A percentile compares a stretch with the other conserved stretches of the same genome.
phyloP scores from a whole-genome alignment of 1,140 invertebrate genomes.

The Holcopasites calliopsidis region DNA sequence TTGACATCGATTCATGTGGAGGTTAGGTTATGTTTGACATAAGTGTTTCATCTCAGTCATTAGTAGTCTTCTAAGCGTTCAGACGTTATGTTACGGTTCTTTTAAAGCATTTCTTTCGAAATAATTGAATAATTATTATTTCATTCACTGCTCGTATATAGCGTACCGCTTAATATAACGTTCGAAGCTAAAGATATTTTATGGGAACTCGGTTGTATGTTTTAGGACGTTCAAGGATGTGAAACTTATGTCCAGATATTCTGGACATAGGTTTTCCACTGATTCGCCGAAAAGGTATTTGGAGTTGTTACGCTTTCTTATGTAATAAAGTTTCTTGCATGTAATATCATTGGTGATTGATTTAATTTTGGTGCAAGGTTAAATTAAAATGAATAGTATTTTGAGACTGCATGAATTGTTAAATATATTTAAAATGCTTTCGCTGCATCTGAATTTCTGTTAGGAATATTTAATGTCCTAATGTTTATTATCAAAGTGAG shows the following conservation, averaged over 20 bases:
- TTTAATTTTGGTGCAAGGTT: neutral
- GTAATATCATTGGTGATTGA: neutral
- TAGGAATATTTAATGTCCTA: too few relatives aligned
- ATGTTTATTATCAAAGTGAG: slow-evolving; percentile 51
- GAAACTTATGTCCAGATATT: slow-evolving; percentile 65
- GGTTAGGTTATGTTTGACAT: slow-evolving; percentile 28
- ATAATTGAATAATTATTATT: neutral
- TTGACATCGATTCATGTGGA: neutral
- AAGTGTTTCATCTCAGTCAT: neutral
- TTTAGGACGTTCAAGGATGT: slow-evolving; percentile 69
- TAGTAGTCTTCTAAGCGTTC: neutral
- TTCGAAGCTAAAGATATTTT: neutral
- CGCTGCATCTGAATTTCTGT: too few relatives aligned
- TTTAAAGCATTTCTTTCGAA: neutral
- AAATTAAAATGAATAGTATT: too few relatives aligned
- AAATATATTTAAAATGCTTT: slow-evolving; percentile 22
- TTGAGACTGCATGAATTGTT: too few relatives aligned
- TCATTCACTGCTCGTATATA: neutral
- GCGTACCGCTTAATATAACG: neutral
- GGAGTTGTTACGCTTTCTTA: neutral
- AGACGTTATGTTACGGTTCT: neutral
- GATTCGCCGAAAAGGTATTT: slow-evolving; percentile 57
- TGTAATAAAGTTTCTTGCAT: slow-evolving; percentile 22
- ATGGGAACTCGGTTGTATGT: neutral
- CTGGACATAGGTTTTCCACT: slow-evolving; percentile 71